Evolutionary conservation across 2,113 vertebrate genomes (phyloP), one percentile per base, ranked within the genome.

Genomic region (Apodemus speciosus): DNA sequence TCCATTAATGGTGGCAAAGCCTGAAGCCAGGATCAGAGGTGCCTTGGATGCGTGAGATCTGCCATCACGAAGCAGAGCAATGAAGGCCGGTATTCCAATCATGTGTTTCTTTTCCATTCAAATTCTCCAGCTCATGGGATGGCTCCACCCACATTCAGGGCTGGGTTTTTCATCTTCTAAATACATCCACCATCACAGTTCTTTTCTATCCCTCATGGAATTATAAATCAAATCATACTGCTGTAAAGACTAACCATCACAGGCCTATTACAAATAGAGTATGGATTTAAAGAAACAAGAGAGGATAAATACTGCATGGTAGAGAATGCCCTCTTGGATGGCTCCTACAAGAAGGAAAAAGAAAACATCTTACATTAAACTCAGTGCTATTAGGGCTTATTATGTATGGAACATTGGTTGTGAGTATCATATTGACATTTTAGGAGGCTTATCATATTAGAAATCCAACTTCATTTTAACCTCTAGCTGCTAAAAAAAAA

Each of bases 401-500:
- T 60, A 23, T 60, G 9, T 75, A 75, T 66, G 23, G 79, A n/a
- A 72, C 62, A n/a, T 32, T 64, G 14, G 23, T 53, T 86, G 15
- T 85, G 9, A 72, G 30, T 27, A 62, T 27, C 27, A 60, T 9
- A 60, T 58, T 38, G 87, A 1, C n/a, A 62, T 43, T 80, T 43
- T 91, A 25, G 73, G 88, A 92, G 40, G 21, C 1, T 32, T 53
- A 27, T 7, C 0, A 35, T 71, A 62, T 60, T 93, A 1, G 9
- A 76, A 89, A 69, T 62, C 49, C 6, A 64, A 85, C 46, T 77
- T 94, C 30, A 75, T 32, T 10, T 18, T 32, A 75, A 13, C 43
- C 58, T 86, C 79, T 86, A 40, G 64, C 13, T 62, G 88, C 90
- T 80, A n/a, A n/a, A n/a, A n/a, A n/a, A n/a, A n/a, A n/a, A n/a